Percentiles rank a stretch among this genome's conserved stretches.
phyloP scores from a whole-genome alignment of 2,113 vertebrate genomes.

The Cervus canadensis region DNA sequence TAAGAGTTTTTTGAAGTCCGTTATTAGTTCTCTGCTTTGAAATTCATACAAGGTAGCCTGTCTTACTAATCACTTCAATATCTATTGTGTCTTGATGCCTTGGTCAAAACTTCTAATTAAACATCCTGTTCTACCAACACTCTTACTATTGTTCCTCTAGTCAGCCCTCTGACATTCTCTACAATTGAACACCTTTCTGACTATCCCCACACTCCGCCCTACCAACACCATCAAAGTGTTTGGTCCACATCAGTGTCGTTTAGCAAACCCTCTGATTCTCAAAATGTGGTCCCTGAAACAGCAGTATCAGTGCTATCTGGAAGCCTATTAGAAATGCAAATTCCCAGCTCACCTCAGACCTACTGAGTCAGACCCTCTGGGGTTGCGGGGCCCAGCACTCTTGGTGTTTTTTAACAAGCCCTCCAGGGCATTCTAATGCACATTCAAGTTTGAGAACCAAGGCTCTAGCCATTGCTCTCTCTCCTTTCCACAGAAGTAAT shows the following conservation, averaged over 20 bases:
- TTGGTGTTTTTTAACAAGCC: background rate
- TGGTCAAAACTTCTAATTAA: background rate
- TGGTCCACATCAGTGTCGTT: background rate
- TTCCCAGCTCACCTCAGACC: background rate
- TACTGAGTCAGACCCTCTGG: background rate
- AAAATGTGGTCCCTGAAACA: background rate
- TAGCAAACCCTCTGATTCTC: background rate
- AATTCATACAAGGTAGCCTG: background rate
- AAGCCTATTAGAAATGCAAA: background rate
- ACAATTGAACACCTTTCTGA: background rate
- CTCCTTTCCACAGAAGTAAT: background rate
- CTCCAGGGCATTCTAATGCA: background rate
- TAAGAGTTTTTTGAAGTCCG: background rate
- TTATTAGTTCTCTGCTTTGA: background rate
- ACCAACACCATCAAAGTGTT: background rate
- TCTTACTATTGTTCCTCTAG: background rate
- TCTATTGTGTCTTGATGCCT: background rate
- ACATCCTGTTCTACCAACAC: background rate
- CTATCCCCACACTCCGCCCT: background rate
- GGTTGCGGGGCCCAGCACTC: background rate
- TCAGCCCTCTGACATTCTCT: background rate
- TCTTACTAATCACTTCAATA: background rate
- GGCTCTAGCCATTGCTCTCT: background rate
- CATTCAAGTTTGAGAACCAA: background rate
- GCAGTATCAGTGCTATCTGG: background rate